A percentile compares a stretch with the other conserved stretches of the same genome.
Conservation (phyloP, 2,888 invertebrate genomes). For the Parelbella ahira region DNA sequence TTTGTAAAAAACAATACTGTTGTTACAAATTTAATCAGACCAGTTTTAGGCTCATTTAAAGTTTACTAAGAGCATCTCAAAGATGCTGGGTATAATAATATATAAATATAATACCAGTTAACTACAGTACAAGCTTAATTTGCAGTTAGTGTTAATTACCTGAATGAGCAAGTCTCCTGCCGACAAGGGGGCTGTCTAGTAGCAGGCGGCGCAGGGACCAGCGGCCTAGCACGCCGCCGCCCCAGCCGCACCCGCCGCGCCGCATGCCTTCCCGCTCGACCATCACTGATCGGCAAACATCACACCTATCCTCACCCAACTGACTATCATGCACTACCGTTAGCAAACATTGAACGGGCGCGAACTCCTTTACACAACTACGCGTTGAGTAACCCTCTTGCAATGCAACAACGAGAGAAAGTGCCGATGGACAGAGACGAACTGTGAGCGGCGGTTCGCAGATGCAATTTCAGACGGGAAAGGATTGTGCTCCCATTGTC, state of each 20-base stretch:
- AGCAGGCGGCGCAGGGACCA: constrained; percentile 86
- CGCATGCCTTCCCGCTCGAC: constrained; percentile 69
- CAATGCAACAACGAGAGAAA: constrained; percentile 71
- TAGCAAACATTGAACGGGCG: constrained; percentile 46
- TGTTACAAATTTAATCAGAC: too few species aligned
- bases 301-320: constrained; percentile 41
- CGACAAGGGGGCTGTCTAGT: constrained; percentile 85
- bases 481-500: constrained; percentile 44
- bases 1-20: too few species aligned
- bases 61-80: too few species aligned
- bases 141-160: constrained; percentile 45
- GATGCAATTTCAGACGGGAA: constrained; percentile 58
- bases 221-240: constrained; percentile 73
- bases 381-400: constrained; percentile 60
- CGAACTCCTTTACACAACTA: constrained; percentile 56
- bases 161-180: constrained; percentile 81
- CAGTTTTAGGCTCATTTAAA: too few species aligned
- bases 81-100: too few species aligned
- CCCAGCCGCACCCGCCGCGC: constrained; percentile 70
- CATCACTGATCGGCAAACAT: constrained; percentile 64
- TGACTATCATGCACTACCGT: constrained; percentile 41
- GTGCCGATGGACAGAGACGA: constrained; percentile 55
- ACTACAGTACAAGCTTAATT: too few species aligned
- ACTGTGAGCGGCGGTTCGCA: constrained; percentile 35
- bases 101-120: too few species aligned